These are phyloP conservation scores for Astur gentilis DNA, from an alignment of 2,113 vertebrate species.

Conservation along the genomic window DNA sequence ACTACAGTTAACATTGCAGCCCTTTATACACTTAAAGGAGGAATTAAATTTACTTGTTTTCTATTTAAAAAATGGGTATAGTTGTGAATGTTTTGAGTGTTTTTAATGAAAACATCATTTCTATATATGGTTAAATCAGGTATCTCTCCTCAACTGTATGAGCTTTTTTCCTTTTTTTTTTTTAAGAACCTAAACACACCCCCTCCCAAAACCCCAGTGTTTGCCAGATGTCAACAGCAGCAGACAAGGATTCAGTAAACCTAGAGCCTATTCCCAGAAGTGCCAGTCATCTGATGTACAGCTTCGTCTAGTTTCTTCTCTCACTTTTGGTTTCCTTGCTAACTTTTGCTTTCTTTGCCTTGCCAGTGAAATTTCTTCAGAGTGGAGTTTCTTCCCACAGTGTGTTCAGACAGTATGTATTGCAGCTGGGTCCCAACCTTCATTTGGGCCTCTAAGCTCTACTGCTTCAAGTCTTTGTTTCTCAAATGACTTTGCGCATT, in stretches of 20 bases:
- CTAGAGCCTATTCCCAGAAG: neutral
- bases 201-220: neutral
- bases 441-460: neutral
- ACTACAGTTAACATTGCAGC: neutral
- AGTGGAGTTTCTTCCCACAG: neutral
- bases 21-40: neutral
- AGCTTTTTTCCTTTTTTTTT: neutral
- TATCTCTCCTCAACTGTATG: neutral
- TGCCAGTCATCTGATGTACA: neutral
- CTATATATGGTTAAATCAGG: neutral
- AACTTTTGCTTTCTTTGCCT: neutral
- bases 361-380: neutral
- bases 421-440: neutral
- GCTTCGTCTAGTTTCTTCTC: neutral
- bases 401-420: neutral
- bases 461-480: neutral
- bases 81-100: neutral
- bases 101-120: neutral
- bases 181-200: neutral
- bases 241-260: neutral
- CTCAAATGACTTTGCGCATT: neutral
- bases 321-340: neutral
- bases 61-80: neutral
- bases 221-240: neutral
- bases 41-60: neutral